Evolutionary conservation across 2,888 invertebrate genomes (phyloP).

Genomic region (Balanococcus diminutus): DNA sequence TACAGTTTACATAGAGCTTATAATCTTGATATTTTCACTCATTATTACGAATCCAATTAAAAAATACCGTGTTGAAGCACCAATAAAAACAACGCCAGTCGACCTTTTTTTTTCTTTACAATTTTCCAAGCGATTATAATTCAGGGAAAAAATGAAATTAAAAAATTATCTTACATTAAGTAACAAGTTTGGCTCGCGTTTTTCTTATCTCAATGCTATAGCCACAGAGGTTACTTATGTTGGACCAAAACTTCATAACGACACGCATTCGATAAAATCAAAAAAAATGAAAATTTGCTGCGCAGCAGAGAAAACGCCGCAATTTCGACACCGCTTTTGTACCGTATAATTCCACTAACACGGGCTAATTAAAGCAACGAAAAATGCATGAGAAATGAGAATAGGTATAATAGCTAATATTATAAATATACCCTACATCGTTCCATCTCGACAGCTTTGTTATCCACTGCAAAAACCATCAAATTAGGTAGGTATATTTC

Average conservation of each 20-base stretch:
- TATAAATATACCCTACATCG: background rate
- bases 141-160: conserved; percentile 31
- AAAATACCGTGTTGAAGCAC: background rate
- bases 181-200: conserved; percentile 15
- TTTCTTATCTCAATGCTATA: conserved; percentile 11
- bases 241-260: conserved; percentile 11
- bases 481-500: background rate
- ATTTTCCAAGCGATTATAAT: conserved; percentile 20
- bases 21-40: background rate
- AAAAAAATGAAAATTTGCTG: conserved; percentile 9
- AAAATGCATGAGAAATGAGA: background rate
- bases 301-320: background rate
- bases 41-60: conserved; percentile 25
- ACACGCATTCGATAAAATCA: conserved; percentile 36
- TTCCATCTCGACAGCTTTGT: conserved; percentile 2
- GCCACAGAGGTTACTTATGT: background rate
- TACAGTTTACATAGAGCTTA: background rate
- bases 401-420: background rate
- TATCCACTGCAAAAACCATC: background rate
- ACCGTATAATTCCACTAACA: background rate
- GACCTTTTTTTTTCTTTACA: conserved; percentile 5
- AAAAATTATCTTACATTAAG: conserved; percentile 35
- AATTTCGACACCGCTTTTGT: background rate
- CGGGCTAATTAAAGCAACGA: conserved; percentile 8
- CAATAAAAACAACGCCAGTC: background rate